These are phyloP conservation scores for Apocrypta bakeri DNA, from an alignment of 1,140 invertebrate species.

Conservation along the genomic window DNA sequence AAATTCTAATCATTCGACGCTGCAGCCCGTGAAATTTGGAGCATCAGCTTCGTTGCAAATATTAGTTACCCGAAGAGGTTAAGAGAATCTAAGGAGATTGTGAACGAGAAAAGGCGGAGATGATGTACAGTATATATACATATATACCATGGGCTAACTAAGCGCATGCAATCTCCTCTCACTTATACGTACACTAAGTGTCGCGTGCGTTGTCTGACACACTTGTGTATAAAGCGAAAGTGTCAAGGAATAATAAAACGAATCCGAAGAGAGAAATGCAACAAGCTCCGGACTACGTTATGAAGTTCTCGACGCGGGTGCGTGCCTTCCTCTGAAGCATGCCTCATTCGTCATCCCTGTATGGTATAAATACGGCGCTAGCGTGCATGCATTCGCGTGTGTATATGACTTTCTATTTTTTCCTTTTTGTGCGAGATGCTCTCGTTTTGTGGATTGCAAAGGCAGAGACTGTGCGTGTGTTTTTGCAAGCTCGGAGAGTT, in stretches of 20 bases:
- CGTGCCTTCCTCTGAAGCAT: constrained; percentile 47
- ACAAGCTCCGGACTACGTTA: too few species aligned
- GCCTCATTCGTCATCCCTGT: constrained; percentile 56
- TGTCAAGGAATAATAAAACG: background rate
- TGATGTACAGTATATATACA: background rate
- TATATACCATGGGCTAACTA: background rate
- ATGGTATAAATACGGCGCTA: background rate
- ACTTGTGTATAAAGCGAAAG: too few species aligned
- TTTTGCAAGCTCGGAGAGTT: background rate
- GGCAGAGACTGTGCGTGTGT: background rate
- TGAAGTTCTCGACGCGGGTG: background rate
- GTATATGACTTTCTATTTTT: background rate
- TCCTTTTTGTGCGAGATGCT: constrained; percentile 5
- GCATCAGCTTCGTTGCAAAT: background rate
- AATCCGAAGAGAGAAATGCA: background rate
- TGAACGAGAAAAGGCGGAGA: background rate
- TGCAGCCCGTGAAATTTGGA: background rate
- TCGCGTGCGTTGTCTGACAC: too few species aligned
- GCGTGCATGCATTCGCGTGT: constrained; percentile 22
- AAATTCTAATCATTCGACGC: background rate
- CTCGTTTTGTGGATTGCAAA: background rate
- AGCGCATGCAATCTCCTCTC: constrained; percentile 25
- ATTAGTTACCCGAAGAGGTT: background rate
- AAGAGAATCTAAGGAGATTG: background rate
- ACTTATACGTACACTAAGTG: background rate